Conservation (phyloP, 35 echinoderm and acorn worm species). For the Lytechinus pictus region DNA sequence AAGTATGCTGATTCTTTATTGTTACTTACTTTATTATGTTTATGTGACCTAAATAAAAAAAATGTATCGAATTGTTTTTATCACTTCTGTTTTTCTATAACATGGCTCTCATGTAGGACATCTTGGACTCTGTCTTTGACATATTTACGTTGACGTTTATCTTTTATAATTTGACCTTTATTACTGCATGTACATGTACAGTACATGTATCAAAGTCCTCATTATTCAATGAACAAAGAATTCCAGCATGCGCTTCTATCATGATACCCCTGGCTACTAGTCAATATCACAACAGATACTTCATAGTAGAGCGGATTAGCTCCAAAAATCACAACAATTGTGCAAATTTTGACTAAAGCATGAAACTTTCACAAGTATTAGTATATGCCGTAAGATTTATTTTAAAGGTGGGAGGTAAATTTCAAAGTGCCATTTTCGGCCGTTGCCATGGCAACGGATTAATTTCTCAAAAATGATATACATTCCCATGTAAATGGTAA, state of each 20-base stretch:
- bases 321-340: too few species aligned
- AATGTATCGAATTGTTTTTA: neutral
- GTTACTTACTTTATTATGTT: neutral
- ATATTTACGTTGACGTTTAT: neutral
- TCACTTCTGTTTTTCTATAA: neutral
- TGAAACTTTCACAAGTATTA: too few species aligned
- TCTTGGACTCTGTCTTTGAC: neutral
- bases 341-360: too few species aligned
- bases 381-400: too few species aligned
- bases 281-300: too few species aligned
- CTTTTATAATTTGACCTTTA: neutral
- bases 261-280: neutral
- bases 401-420: too few species aligned
- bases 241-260: neutral
- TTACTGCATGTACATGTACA: too few species aligned
- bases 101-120: neutral
- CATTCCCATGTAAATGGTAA: too few species aligned
- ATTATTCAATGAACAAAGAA: neutral
- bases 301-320: too few species aligned
- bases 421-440: too few species aligned
- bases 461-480: too few species aligned
- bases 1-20: neutral
- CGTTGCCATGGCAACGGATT: too few species aligned
- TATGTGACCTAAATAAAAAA: neutral
- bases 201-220: neutral